Conservation (phyloP, 2,888 invertebrate species). For the Oeneis ivallda region DNA sequence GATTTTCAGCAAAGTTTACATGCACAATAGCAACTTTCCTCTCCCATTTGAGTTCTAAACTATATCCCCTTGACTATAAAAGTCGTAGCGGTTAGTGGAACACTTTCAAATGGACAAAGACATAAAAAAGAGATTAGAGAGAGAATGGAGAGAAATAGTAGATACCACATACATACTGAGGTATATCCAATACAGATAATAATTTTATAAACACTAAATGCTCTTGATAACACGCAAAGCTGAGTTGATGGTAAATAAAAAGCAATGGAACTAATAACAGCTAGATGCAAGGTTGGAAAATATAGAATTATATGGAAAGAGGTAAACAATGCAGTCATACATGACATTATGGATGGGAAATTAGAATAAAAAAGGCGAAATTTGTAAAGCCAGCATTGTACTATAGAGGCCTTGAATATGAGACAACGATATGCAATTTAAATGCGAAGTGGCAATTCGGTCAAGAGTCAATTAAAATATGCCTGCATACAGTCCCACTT, state of each 20-base stretch:
- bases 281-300: not conserved
- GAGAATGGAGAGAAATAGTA: too few relatives aligned
- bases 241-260: not conserved
- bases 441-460: constrained; percentile 37
- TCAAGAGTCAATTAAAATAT: constrained; percentile 39
- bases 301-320: not conserved
- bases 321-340: not conserved
- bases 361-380: constrained; percentile 9
- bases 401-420: constrained; percentile 36
- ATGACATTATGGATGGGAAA: constrained; percentile 1
- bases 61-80: too few relatives aligned
- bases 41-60: too few relatives aligned
- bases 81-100: too few relatives aligned
- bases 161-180: too few relatives aligned
- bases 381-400: constrained; percentile 9
- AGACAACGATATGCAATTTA: constrained; percentile 39
- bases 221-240: not conserved
- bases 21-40: too few relatives aligned
- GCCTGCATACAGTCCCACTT: constrained; percentile 12
- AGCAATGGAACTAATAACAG: not conserved
- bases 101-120: too few relatives aligned
- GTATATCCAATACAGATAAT: too few relatives aligned
- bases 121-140: too few relatives aligned
- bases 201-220: too few relatives aligned
- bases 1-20: too few relatives aligned